Evolutionary conservation across 2,113 vertebrate species (phyloP).

Genomic region (Colaptes auratus): DNA sequence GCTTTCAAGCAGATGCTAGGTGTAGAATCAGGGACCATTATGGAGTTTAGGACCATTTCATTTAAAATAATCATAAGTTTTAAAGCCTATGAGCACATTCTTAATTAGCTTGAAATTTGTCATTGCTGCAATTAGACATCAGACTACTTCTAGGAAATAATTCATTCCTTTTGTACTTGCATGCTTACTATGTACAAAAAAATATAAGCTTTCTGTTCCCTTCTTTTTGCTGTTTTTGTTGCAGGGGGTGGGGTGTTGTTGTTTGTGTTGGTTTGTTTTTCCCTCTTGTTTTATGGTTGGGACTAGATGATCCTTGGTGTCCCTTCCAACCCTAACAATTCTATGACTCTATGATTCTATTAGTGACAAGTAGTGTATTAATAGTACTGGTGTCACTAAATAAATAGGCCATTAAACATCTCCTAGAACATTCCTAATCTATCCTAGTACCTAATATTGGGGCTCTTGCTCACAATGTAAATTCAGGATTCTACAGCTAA

Average conservation of each 20-base stretch:
- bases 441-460: neutral
- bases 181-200: neutral
- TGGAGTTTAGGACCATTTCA: neutral
- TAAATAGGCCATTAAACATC: neutral
- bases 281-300: neutral
- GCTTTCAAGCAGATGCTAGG: neutral
- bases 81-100: neutral
- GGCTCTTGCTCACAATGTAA: neutral
- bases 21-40: neutral
- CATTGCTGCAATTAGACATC: neutral
- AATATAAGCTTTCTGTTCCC: fast-evolving
- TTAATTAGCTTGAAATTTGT: neutral
- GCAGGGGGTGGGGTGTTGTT: too few relatives aligned
- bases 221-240: too few relatives aligned
- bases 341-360: too few relatives aligned
- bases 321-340: too few relatives aligned
- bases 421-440: neutral
- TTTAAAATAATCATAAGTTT: neutral
- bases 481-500: neutral
- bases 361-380: neutral
- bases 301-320: too few relatives aligned
- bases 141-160: neutral
- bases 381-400: neutral
- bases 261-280: too few relatives aligned
- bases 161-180: neutral